Evolutionary conservation across 2,888 invertebrate genomes (phyloP).

Genomic region (Cryptus armator): DNA sequence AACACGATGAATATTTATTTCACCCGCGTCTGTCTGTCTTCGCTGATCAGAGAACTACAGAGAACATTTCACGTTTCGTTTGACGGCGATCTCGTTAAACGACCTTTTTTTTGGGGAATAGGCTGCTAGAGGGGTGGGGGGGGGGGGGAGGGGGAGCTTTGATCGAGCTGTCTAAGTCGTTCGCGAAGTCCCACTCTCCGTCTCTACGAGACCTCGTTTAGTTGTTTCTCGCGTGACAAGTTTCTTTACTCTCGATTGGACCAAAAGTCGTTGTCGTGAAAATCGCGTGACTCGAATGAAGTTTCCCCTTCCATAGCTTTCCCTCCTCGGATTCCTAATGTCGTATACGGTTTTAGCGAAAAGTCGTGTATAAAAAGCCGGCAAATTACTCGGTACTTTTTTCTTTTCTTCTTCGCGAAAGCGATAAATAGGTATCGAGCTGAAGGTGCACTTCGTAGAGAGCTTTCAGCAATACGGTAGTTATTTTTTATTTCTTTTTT

Average conservation of each 20-base stretch:
- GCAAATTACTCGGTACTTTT: conserved; percentile 6
- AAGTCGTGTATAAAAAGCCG: not conserved
- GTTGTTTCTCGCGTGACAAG: conserved; percentile 90
- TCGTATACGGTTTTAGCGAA: conserved; percentile 26
- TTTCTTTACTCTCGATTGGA: conserved; percentile 93
- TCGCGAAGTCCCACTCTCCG: conserved; percentile 5
- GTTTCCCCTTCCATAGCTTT: not conserved
- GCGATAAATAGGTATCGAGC: conserved; percentile 13
- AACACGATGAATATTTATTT: conserved; percentile 15
- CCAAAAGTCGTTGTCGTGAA: conserved; percentile 95
- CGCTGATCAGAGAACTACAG: not conserved
- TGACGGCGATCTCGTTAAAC: conserved; percentile 30
- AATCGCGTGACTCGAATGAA: conserved; percentile 79
- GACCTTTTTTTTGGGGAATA: conserved; percentile 8
- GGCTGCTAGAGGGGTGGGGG: not conserved
- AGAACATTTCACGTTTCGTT: conserved; percentile 33
- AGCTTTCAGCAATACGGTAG: not conserved
- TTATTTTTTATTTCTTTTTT: not conserved
- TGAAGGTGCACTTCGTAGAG: not conserved
- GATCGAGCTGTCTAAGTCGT: conserved; percentile 48
- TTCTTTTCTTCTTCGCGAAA: not conserved
- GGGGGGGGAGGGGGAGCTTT: not conserved
- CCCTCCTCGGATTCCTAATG: not conserved
- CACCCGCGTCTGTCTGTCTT: not conserved
- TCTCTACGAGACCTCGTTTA: conserved; percentile 85